Conservation (phyloP, 2,888 invertebrate species). For the Mythimna ferrago region DNA sequence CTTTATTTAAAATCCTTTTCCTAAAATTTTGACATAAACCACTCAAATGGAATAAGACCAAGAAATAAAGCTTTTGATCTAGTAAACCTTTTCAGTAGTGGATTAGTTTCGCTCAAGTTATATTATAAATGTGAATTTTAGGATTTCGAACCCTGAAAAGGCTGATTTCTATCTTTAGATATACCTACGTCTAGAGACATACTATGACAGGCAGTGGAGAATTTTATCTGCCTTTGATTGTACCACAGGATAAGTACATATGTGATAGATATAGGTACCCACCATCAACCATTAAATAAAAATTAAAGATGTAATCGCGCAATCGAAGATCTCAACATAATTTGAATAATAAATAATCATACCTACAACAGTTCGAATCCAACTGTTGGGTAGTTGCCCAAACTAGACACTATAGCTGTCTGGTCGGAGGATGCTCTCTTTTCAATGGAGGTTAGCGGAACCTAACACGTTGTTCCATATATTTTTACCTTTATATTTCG, state of each 20-base stretch:
- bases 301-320: no score
- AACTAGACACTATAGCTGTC: no score
- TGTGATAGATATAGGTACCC: no score
- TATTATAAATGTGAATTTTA: slow-evolving; percentile 40
- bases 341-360: no score
- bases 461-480: no score
- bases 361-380: no score
- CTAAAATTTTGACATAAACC: slow-evolving; percentile 11
- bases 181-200: slow-evolving; percentile 9
- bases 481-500: no score
- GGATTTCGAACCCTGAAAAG: slow-evolving; percentile 34
- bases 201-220: slow-evolving; percentile 1
- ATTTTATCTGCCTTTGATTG: slow-evolving; percentile 24
- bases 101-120: slow-evolving; percentile 37
- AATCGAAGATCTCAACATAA: no score
- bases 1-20: not conserved
- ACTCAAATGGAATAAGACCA: slow-evolving; percentile 28
- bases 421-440: no score
- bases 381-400: no score
- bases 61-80: slow-evolving; percentile 34
- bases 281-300: no score
- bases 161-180: slow-evolving; percentile 43
- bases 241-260: not conserved
- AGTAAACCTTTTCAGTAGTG: slow-evolving; percentile 36
- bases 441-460: no score